Evolutionary conservation across 2,113 vertebrate genomes (phyloP), one percentile per base, ranked within the genome.

Genomic region (Ceratotherium simum): DNA sequence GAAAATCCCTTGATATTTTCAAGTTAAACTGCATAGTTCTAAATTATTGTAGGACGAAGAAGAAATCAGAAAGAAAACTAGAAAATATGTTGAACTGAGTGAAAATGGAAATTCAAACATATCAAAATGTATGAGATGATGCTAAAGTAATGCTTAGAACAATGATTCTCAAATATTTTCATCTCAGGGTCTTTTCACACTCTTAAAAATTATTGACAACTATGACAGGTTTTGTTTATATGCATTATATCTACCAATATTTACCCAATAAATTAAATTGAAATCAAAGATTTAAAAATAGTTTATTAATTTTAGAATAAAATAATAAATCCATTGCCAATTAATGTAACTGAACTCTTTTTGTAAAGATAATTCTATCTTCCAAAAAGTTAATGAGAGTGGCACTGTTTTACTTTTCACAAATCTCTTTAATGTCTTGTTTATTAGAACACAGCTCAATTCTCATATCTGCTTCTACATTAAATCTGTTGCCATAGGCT

Each of bases 41-140:
- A 95, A 97, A 90, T 96, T 93, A 90, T 8, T 11, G 2, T 39
- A 82, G 23, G 48, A 94, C 46, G 67, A 96, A 96, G 60, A 92
- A 91, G 16, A 96, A 90, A 93, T 54, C 25, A 76, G 72, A 70
- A 82, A 62, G 54, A 87, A 94, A 78, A 67, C 73, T 64, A 48
- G 31, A 92, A 93, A 96, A 65, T 64, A 89, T 33, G 79, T 84
- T 96, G 75, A 97, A 79, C 21, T 60, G 21, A 70, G 96, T 78
- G n/a, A 85, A 93, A 81, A 86, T 78, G n/a, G 97, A 85, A 95
- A 79, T 79, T 78, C 12, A 72, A 80, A 95, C 88, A 64, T 62
- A 39, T 86, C 67, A 64, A 67, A 65, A 93, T 81, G 29, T 39
- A 79, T 82, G 67, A 51, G 33, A 69, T 60, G 17, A 86, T 56